Evolutionary conservation across 1,140 invertebrate species (phyloP).

Genomic region (Bombus pyrosoma): DNA sequence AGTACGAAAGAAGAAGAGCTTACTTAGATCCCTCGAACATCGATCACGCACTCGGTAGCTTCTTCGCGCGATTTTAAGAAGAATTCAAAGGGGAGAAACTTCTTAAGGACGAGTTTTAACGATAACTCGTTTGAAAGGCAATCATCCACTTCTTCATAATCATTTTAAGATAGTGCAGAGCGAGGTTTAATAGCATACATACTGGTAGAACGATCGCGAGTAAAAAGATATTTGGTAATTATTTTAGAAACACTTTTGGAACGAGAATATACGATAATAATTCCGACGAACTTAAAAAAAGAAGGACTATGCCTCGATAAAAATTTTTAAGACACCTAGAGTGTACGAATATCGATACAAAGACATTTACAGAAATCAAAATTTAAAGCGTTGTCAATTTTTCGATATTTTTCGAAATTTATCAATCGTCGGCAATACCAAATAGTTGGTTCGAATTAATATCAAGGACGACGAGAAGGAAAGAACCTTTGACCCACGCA

Average conservation of each 20-base stretch:
- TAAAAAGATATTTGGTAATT: not conserved
- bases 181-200: rapidly evolving
- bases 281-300: no score
- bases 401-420: no score
- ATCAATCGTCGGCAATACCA: no score
- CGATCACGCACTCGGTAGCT: not conserved
- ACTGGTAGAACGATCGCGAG: not conserved
- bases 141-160: not conserved
- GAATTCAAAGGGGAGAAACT: conserved; percentile 10
- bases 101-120: not conserved
- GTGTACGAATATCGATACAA: no score
- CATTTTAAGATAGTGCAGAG: not conserved
- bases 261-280: not conserved
- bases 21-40: not conserved
- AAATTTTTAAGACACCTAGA: no score
- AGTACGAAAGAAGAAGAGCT: not conserved
- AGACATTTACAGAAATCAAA: no score
- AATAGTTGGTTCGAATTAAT: no score
- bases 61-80: conserved; percentile 6
- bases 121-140: not conserved
- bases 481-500: not conserved
- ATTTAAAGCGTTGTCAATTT: no score
- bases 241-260: not conserved
- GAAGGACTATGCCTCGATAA: no score
- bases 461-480: not conserved